Percentiles rank a stretch among this genome's conserved stretches.
Evolutionary conservation across 2,797 vertebrate genomes (phyloP).

Genomic region (Intellagama lesueurii): DNA sequence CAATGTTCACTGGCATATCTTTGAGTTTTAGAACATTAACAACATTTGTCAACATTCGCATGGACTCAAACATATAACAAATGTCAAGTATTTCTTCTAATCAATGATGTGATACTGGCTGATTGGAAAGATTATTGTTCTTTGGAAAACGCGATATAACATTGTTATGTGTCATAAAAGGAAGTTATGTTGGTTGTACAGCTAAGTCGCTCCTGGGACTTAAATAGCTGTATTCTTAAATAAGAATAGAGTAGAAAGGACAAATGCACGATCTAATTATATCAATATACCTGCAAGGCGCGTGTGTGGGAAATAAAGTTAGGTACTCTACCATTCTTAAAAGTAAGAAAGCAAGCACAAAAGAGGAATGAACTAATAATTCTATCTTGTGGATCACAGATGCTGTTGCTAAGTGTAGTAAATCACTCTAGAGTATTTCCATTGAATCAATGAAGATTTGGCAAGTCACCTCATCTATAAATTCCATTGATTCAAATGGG

Average conservation of each 20-base stretch:
- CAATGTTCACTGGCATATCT: background rate
- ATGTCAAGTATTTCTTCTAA: constrained; percentile 26
- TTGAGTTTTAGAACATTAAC: background rate
- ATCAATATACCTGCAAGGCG: constrained; percentile 20
- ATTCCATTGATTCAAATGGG: no score
- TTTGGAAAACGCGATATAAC: constrained; percentile 24
- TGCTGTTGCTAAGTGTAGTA: no score
- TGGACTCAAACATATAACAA: background rate
- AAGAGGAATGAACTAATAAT: background rate
- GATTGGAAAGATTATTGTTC: constrained; percentile 33
- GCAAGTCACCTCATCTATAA: no score
- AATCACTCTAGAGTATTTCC: no score
- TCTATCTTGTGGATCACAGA: background rate
- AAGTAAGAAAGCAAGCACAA: background rate
- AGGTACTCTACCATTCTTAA: background rate
- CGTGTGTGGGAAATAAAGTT: constrained; percentile 14
- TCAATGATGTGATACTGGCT: background rate
- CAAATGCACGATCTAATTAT: constrained; percentile 12
- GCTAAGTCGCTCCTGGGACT: constrained; percentile 44
- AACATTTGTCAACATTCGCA: background rate
- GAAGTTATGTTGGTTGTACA: constrained; percentile 26
- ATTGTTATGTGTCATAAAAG: constrained; percentile 22
- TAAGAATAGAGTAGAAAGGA: constrained; percentile 44
- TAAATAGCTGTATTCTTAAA: constrained; percentile 55
- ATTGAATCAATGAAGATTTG: no score